Conservation (phyloP, 2,888 invertebrate genomes). For the Autographa gamma region DNA sequence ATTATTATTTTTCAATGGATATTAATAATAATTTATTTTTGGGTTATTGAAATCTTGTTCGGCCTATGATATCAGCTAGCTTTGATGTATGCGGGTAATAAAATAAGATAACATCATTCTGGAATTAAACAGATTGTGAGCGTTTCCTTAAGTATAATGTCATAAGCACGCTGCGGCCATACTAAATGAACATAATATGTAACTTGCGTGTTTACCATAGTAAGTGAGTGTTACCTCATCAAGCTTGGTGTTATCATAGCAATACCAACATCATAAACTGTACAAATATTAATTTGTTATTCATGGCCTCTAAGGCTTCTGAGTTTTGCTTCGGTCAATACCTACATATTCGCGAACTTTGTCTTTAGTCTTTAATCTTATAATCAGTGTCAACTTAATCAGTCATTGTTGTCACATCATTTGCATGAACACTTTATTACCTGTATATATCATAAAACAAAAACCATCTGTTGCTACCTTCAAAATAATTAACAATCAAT, state of each 20-base stretch:
- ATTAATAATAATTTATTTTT: conserved; percentile 10
- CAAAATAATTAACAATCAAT: no score
- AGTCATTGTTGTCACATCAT: background rate
- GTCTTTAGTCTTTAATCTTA: background rate
- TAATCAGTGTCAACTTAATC: background rate
- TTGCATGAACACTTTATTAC: background rate
- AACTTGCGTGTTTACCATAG: conserved; percentile 31
- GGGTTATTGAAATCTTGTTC: background rate
- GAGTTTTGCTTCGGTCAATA: background rate
- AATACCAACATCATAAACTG: conserved; percentile 26
- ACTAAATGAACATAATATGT: conserved; percentile 12
- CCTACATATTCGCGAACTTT: background rate
- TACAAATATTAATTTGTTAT: conserved; percentile 33
- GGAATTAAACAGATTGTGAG: background rate
- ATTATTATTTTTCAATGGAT: conserved; percentile 23
- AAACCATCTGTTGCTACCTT: background rate
- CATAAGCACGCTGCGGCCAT: conserved; percentile 19
- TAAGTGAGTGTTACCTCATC: conserved; percentile 37
- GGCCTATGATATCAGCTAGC: background rate
- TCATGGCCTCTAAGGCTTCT: conserved; percentile 25
- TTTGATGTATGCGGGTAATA: conserved; percentile 11
- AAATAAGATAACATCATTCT: conserved; percentile 8
- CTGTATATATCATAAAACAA: no score
- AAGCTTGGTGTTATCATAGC: conserved; percentile 19
- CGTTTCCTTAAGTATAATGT: conserved; percentile 11